A percentile compares a stretch with the other conserved stretches of the same genome.
Evolutionary conservation across 2,113 vertebrate species (phyloP).

Genomic region (Lipotes vexillifer): DNA sequence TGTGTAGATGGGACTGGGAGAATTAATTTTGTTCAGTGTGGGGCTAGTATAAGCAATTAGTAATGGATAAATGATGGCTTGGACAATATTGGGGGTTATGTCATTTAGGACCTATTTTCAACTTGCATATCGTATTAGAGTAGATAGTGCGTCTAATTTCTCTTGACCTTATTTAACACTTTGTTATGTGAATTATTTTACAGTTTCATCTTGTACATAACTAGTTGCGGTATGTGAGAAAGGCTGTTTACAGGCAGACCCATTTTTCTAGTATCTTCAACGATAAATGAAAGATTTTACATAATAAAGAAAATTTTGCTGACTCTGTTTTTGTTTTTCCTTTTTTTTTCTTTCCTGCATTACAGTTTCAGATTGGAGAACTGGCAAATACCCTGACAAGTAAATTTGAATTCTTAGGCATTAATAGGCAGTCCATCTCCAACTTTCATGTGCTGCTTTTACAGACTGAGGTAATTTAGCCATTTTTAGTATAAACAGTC

Average conservation of each 20-base stretch:
- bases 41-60: not conserved
- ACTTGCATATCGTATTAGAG: not conserved
- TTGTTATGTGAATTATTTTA: not conserved
- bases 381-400: slow-evolving; percentile 97
- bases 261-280: not conserved
- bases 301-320: not conserved
- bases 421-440: slow-evolving; percentile 96
- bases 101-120: not conserved
- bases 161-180: not conserved
- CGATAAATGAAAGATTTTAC: not conserved
- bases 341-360: not conserved
- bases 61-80: not conserved
- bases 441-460: slow-evolving; percentile 98
- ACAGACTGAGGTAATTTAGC: slow-evolving; percentile 92
- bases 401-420: slow-evolving; percentile 98
- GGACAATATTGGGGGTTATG: not conserved
- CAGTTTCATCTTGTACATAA: not conserved
- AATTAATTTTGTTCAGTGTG: not conserved
- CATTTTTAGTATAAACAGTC: not conserved
- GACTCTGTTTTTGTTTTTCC: not conserved
- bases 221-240: not conserved
- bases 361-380: slow-evolving; percentile 99
- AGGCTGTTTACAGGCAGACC: not conserved
- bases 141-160: not conserved
- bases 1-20: not conserved